Evolutionary conservation across 2,113 vertebrate species (phyloP).

Genomic region (Nothobranchius kuhntae): DNA sequence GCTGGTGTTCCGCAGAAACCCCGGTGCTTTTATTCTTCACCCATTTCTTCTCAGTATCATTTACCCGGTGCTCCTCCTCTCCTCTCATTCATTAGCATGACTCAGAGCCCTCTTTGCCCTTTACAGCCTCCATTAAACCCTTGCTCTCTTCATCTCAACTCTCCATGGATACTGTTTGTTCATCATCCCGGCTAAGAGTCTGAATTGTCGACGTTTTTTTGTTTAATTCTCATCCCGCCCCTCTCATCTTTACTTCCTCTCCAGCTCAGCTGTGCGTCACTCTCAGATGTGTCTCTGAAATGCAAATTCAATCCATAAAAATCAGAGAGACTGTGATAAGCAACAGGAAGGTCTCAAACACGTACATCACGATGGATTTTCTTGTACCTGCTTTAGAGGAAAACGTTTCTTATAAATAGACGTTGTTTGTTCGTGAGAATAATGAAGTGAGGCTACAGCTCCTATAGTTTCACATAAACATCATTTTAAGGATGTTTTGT

Average conservation of each 20-base stretch:
- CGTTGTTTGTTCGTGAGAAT: slow-evolving; percentile 1
- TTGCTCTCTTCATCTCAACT: slow-evolving; percentile 45
- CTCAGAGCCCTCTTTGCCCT: slow-evolving; percentile 44
- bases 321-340: slow-evolving; percentile 16
- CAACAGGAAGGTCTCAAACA: slow-evolving; percentile 6
- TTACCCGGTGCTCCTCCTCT: background rate
- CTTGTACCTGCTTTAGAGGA: background rate
- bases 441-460: background rate
- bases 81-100: slow-evolving; percentile 61
- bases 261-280: slow-evolving; percentile 15
- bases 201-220: slow-evolving; percentile 1
- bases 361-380: background rate
- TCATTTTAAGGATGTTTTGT: slow-evolving; percentile 6
- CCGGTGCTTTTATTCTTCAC: background rate
- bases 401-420: background rate
- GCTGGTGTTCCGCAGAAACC: background rate
- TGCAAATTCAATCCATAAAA: slow-evolving; percentile 42
- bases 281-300: slow-evolving; percentile 31
- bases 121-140: slow-evolving; percentile 69
- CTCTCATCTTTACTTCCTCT: slow-evolving; percentile 22
- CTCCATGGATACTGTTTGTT: slow-evolving; percentile 39
- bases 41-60: background rate
- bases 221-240: slow-evolving; percentile 44
- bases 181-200: slow-evolving; percentile 56
- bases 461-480: slow-evolving; percentile 4